Evolutionary conservation across 2,113 vertebrate genomes (phyloP).

Genomic region (Nyctibius bracteatus): DNA sequence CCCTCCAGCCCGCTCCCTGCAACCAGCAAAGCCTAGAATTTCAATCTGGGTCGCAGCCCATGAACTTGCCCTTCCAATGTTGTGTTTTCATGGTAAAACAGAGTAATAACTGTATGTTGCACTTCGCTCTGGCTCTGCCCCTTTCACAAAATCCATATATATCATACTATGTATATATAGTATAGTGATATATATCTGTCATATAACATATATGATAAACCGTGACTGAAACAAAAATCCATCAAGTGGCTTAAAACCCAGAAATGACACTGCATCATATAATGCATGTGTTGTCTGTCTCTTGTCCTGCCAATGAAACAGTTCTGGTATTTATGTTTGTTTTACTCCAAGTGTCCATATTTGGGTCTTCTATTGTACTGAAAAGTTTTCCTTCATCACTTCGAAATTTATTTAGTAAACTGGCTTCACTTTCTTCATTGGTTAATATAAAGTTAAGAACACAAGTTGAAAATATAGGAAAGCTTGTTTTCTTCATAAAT

Average conservation of each 20-base stretch:
- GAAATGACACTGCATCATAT: neutral
- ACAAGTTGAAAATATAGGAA: neutral
- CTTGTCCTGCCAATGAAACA: neutral
- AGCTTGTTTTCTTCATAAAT: neutral
- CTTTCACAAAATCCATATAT: neutral
- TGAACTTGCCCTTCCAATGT: rapidly evolving
- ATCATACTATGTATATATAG: neutral
- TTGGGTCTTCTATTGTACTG: neutral
- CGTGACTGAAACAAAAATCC: neutral
- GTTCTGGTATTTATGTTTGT: neutral
- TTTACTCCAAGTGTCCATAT: neutral
- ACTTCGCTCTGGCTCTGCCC: neutral
- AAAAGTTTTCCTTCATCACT: neutral
- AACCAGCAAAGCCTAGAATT: neutral
- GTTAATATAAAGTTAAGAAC: neutral
- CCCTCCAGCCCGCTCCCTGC: neutral
- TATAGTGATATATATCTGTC: neutral
- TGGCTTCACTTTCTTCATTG: neutral
- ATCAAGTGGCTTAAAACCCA: neutral
- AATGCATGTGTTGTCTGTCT: neutral
- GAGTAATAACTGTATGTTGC: neutral
- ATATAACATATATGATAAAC: neutral
- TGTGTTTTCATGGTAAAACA: neutral
- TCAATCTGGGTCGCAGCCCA: neutral
- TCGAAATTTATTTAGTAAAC: neutral